phyloP scores from a whole-genome alignment of 2,113 vertebrate species.

The Synodontis membranacea region DNA sequence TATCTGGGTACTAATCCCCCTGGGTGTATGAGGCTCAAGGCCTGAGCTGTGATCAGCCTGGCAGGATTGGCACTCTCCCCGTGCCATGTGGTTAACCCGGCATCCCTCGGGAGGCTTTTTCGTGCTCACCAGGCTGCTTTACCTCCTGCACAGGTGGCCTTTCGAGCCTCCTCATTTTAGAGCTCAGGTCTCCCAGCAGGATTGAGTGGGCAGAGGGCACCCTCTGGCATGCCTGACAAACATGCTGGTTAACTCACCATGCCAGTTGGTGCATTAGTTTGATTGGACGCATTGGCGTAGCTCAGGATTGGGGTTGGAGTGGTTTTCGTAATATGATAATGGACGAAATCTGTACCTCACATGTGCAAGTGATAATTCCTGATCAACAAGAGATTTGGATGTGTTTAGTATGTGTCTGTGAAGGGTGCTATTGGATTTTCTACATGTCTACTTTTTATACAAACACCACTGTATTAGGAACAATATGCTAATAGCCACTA shows the following conservation, averaged over 20 bases:
- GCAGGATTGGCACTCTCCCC: slow-evolving; percentile 66
- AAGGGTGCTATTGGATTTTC: background rate
- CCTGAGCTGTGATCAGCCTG: slow-evolving; percentile 65
- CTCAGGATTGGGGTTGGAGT: slow-evolving; percentile 18
- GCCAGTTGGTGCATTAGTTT: slow-evolving; percentile 56
- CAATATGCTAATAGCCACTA: background rate
- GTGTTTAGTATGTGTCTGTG: slow-evolving; percentile 15
- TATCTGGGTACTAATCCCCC: slow-evolving; percentile 60
- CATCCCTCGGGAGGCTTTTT: slow-evolving; percentile 58
- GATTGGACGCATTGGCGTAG: slow-evolving; percentile 38
- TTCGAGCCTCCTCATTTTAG: slow-evolving; percentile 58
- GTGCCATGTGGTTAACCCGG: slow-evolving; percentile 68
- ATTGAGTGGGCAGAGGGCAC: slow-evolving; percentile 32
- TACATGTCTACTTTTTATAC: background rate
- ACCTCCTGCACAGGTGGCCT: slow-evolving; percentile 76
- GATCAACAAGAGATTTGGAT: slow-evolving; percentile 2
- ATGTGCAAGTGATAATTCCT: slow-evolving; percentile 7
- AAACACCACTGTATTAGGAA: background rate
- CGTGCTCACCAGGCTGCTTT: slow-evolving; percentile 68
- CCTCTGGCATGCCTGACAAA: slow-evolving; percentile 41
- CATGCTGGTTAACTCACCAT: slow-evolving; percentile 26
- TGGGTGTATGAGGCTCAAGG: slow-evolving; percentile 56
- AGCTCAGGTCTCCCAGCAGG: slow-evolving; percentile 44
- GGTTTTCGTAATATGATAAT: background rate
- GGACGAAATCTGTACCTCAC: slow-evolving; percentile 1